Base-by-base conservation (phyloP, 2,113 vertebrate genomes). In the Panurus biarmicus region DNA sequence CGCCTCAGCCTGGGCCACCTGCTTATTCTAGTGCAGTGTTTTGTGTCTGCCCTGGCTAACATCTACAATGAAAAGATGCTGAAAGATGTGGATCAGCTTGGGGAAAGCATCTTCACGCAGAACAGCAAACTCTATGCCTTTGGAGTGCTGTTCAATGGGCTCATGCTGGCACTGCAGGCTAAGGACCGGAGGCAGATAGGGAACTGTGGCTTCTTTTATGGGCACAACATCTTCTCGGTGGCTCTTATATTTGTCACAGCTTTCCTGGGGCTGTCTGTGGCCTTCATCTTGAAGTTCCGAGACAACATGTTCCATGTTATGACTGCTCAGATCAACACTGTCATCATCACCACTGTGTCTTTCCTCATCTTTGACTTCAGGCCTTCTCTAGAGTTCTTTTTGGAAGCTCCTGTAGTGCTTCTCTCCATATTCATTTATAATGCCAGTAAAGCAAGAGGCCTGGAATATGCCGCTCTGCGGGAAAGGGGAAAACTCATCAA, bases 231-330 rank as follows among this genome's bases (percentile, higher is more conserved):
- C 47, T 99, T 98, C 97, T 99, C 99, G 0, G 93, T 99, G 65
- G 97, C 96, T 22, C 98, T 99, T 67, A 98, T 99, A 96, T 98
- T 99, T 95, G 98, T 99, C 93, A 99, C 99, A 95, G 99, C 99
- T 18, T 98, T 98, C 51, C 97, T 99, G 67, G 99, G 99, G 81
- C 97, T 99, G 54, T 99, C 98, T 0, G 99, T 99, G 94, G 99
- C 99, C 94, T 99, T 99, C 97, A 99, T 99, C 95, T 96, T 99
- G 89, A 99, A 99, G 92, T 99, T 99, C 96, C 96, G 98, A 93
- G 99, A 99, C 98, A 99, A 99, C 96, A 99, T 99, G 99, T 99
- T 99, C 96, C 99, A 99, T 21, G 99, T 99, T 80, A 98, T 99
- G 96, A 99, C 98, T 38, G 98, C 98, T 45, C 99, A 99, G 95